Conservation (phyloP, 2,888 invertebrate species). For the Ectemnius lituratus region DNA sequence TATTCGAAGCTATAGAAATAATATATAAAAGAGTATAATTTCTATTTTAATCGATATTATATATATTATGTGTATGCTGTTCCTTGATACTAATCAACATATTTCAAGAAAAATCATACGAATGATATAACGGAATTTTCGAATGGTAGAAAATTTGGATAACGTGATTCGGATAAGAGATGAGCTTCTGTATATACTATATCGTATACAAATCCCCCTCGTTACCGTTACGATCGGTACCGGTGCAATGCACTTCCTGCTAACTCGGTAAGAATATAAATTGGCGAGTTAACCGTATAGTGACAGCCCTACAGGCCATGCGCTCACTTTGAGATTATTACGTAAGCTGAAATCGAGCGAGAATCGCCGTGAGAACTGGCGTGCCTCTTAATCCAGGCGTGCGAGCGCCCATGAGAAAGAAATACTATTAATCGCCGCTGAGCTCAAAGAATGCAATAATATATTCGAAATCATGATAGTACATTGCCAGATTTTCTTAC, state of each 20-base stretch:
- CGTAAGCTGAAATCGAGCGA: conserved; percentile 26
- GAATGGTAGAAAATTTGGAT: too few relatives aligned
- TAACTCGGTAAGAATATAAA: conserved; percentile 52
- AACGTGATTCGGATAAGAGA: too few relatives aligned
- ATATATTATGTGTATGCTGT: too few relatives aligned
- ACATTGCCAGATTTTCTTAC: too few relatives aligned
- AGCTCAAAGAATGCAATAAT: neutral
- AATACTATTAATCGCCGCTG: neutral
- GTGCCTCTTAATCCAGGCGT: conserved; percentile 17
- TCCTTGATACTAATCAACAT: too few relatives aligned
- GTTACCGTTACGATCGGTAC: conserved; percentile 52
- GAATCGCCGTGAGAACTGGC: conserved; percentile 20
- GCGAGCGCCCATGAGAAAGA: neutral
- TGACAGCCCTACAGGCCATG: conserved; percentile 21
- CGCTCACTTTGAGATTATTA: conserved; percentile 8
- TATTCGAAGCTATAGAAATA: too few relatives aligned
- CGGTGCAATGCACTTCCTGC: conserved; percentile 54
- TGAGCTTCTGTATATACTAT: neutral
- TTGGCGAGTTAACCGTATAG: conserved; percentile 40
- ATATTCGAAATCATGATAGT: too few relatives aligned
- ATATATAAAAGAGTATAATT: too few relatives aligned
- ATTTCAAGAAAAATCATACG: too few relatives aligned
- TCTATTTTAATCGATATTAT: too few relatives aligned
- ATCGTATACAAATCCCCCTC: conserved; percentile 25
- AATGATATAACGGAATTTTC: too few relatives aligned